These are phyloP conservation scores for Bungarus multicinctus DNA, from an alignment of 2,113 vertebrate species.

Conservation along the genomic window DNA sequence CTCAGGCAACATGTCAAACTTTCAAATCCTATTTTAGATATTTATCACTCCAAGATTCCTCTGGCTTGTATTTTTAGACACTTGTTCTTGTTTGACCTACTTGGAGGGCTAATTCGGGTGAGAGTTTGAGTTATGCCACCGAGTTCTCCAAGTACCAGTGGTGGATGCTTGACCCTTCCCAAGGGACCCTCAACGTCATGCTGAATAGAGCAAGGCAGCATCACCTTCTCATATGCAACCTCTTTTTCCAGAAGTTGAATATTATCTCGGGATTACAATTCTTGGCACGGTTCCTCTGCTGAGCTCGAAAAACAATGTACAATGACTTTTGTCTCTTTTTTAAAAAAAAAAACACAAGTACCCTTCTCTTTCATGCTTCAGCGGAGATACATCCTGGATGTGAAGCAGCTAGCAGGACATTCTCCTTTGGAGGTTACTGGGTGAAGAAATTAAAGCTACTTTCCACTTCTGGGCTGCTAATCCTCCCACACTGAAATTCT, in stretches of 20 bases:
- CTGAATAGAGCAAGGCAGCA: neutral
- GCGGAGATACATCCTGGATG: slow-evolving; percentile 41
- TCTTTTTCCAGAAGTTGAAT: slow-evolving; percentile 17
- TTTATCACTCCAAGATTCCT: neutral
- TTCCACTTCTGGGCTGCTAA: slow-evolving; percentile 41
- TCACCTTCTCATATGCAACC: neutral
- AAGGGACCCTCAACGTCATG: neutral
- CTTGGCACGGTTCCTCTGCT: slow-evolving; percentile 7
- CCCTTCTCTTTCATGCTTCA: slow-evolving; percentile 43
- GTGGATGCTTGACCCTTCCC: neutral
- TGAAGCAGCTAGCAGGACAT: slow-evolving; percentile 43
- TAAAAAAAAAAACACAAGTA: slow-evolving; percentile 36
- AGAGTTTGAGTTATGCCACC: neutral
- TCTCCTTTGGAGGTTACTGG: slow-evolving; percentile 56
- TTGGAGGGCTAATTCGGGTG: neutral
- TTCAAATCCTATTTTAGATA: slow-evolving; percentile 1
- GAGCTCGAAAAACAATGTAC: slow-evolving; percentile 32
- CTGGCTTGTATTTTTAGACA: slow-evolving; percentile 4
- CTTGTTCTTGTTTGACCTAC: slow-evolving; percentile 41
- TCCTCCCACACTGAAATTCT: slow-evolving; percentile 52
- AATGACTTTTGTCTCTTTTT: slow-evolving; percentile 51
- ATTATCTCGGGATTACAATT: slow-evolving; percentile 34
- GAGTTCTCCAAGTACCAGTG: neutral
- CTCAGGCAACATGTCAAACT: neutral
- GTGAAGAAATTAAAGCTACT: slow-evolving; percentile 59